phyloP scores from a whole-genome alignment of 2,888 invertebrate species.

The Prosapia bicincta region DNA sequence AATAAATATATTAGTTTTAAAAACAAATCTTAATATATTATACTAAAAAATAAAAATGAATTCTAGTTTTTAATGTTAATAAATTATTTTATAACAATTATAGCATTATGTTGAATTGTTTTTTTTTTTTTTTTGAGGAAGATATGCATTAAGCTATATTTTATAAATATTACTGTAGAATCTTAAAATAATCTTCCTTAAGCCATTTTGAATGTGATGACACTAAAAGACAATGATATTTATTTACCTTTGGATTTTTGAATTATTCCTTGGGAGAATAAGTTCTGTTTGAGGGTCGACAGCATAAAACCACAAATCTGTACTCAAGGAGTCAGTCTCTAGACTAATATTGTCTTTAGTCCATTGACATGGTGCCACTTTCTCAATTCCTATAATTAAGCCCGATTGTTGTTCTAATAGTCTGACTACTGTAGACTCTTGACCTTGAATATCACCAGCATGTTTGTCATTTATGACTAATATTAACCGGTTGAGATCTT shows the following conservation, averaged over 20 bases:
- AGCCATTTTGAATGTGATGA: no score
- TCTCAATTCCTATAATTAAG: slow-evolving; percentile 76
- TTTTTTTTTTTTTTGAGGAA: no score
- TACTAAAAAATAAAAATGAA: no score
- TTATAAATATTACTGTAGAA: no score
- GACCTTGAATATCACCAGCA: slow-evolving; percentile 63
- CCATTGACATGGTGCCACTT: slow-evolving; percentile 72
- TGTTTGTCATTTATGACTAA: slow-evolving; percentile 71
- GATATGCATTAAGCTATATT: no score
- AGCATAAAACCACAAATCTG: slow-evolving; percentile 85
- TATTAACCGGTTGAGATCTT: slow-evolving; percentile 71
- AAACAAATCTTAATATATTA: no score
- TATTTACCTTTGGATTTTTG: slow-evolving; percentile 63
- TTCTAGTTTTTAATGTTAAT: no score
- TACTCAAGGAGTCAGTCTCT: slow-evolving; percentile 65
- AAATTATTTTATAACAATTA: no score
- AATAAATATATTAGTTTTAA: no score
- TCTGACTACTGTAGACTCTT: slow-evolving; percentile 54
- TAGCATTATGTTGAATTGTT: no score
- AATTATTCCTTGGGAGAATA: slow-evolving; percentile 69
- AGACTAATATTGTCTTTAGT: slow-evolving; percentile 71
- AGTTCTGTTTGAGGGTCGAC: slow-evolving; percentile 74
- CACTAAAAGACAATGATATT: no score
- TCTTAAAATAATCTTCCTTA: no score
- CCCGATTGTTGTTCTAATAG: slow-evolving; percentile 70